Base-by-base conservation (phyloP, 2,797 vertebrate species). In the Etheostoma perlongum region DNA sequence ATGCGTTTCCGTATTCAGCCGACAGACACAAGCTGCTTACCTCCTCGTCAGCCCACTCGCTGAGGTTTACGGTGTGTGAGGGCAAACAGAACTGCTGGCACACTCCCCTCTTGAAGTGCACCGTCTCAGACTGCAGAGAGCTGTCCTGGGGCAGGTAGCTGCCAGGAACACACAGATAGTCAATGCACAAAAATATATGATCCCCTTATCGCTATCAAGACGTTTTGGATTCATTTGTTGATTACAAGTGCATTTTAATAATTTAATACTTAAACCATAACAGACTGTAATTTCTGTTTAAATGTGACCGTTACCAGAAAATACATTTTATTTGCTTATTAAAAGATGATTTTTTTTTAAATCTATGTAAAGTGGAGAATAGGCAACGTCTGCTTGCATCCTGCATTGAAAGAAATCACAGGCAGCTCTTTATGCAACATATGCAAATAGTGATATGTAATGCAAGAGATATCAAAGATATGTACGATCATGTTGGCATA, bases 61-160 rank as follows among this genome's bases (percentile, higher is more conserved):
- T 97, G 60, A 98, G 97, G 92, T 99, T 98, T 66, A 99, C 95
- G 0, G 96, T 97, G 89, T 99, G 98, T 12, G 98, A 99, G 27
- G 98, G 97, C 86, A 99, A 92, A 57, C 97, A 98, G 95, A 99
- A 99, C 93, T 99, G 98, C 93, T 99, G 98, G 88, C 96, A 96
- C 66, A 99, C 97, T 1, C 98, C 98, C 10, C 97, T 92, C 93
- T 98, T 99, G 85, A 97, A 99, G 89, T 96, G 96, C 77, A 98
- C 97, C 0, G 97, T 99, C 94, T 99, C 98, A 0, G 98, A 99
- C 93, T 99, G 98, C 83, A 99, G 94, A 42, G 96, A 96, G 91
- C 91, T 95, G 91, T 99, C 97, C 93, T 96, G 97, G 19, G 98
- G 97, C 71, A 97, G 91, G 92, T 99, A 99, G 72, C 98, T 99